Evolutionary conservation across 1,140 invertebrate genomes (phyloP).

Genomic region (Heliconius congener): DNA sequence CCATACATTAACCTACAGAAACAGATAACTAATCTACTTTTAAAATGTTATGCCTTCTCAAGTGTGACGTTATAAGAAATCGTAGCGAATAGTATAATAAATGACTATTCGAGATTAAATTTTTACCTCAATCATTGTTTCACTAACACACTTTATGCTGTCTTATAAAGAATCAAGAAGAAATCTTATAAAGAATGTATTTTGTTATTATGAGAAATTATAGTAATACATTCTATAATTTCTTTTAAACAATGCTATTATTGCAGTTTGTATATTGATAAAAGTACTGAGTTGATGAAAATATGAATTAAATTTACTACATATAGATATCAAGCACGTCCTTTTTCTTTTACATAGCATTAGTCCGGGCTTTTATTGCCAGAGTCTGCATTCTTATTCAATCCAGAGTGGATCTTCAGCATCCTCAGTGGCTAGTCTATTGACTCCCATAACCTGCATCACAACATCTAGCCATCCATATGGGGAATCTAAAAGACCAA

Average conservation of each 20-base stretch:
- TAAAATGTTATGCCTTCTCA: neutral
- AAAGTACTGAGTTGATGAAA: neutral
- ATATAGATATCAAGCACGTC: neutral
- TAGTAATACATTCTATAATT: neutral
- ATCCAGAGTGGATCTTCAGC: too few relatives aligned
- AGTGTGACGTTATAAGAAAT: slow-evolving; percentile 11
- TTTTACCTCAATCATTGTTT: slow-evolving; percentile 11
- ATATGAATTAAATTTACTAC: neutral
- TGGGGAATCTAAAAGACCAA: neutral
- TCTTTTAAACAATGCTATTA: neutral
- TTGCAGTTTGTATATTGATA: neutral
- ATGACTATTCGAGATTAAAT: slow-evolving; percentile 2
- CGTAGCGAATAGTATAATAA: slow-evolving; percentile 10
- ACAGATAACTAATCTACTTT: slow-evolving; percentile 1
- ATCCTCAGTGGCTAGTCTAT: too few relatives aligned
- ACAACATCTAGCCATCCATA: too few relatives aligned
- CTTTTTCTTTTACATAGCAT: too few relatives aligned
- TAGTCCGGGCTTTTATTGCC: too few relatives aligned
- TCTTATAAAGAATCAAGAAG: neutral
- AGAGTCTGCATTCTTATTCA: too few relatives aligned
- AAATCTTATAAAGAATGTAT: neutral
- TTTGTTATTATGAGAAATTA: neutral
- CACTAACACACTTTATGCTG: slow-evolving; percentile 1
- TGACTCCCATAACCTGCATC: too few relatives aligned
- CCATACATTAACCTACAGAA: slow-evolving; percentile 14